Base-by-base conservation (phyloP, 2,888 invertebrate genomes). In the Entomobrya proxima region DNA sequence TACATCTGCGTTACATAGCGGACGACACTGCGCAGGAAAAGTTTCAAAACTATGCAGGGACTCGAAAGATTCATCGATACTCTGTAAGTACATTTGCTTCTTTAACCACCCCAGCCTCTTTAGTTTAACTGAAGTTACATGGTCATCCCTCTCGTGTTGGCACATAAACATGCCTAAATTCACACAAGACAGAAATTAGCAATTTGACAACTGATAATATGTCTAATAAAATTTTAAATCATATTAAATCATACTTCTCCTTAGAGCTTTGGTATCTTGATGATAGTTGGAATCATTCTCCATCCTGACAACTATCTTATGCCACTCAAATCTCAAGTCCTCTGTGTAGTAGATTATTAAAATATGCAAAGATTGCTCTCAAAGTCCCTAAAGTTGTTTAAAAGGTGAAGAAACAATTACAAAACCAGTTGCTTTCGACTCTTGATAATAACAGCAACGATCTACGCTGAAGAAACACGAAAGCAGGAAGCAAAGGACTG, bases 161-260 rank as follows among this genome's bases (percentile, higher is more conserved):
- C 74, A 58, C 9, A 74, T 58, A 24, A 81, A 81, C 74, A 81
- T 81, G 35, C 24, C 81, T 81, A 24, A 24, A 44, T 47, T 13
- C 9, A n/a, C n/a, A 27, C 37, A 69, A 50, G 24, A 47, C 5
- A 47, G 6, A 55, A 13, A 13, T 55, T 13, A 55, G 6, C 55
- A 15, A 47, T 27, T 15, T 27, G 13, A 40, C 2, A 69, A 32
- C 15, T 4, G n/a, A 18, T 32, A 32, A 32, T 32, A 61, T 44
- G 21, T 40, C 11, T 7, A 30, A 18, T 32, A 2, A 40, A 32
- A 32, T 24, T 15, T 74, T 37, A n/a, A n/a, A n/a, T n/a, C n/a
- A 50, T 74, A 0, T 13, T 47, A 1, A 21, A 11, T 6, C 80
- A 5, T 72, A 80, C 80, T 72, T 40, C 32, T 52, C 24, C 80